Percentiles rank a stretch among this genome's conserved stretches.
Evolutionary conservation across 1,140 invertebrate species (phyloP).

Genomic region (Anastatus disparis): DNA sequence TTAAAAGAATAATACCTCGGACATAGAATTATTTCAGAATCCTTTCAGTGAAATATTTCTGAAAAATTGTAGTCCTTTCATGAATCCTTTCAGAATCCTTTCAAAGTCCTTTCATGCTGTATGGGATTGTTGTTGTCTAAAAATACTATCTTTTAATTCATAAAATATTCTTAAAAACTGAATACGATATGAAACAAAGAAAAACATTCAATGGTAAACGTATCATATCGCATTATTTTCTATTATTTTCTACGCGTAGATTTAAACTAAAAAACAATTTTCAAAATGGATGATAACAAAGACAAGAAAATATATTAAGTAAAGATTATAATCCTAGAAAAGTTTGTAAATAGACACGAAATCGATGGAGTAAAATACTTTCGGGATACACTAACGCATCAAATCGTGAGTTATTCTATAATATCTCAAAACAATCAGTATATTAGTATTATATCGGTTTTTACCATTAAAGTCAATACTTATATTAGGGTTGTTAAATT

Average conservation of each 20-base stretch:
- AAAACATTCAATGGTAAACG: too few relatives aligned
- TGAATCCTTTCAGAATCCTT: too few relatives aligned
- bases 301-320: background rate
- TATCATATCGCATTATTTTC: too few relatives aligned
- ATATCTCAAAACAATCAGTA: background rate
- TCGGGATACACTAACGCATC: background rate
- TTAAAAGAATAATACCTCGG: too few relatives aligned
- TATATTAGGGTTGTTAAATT: background rate
- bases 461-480: background rate
- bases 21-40: too few relatives aligned
- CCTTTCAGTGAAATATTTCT: too few relatives aligned
- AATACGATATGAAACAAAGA: too few relatives aligned
- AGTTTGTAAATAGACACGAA: background rate
- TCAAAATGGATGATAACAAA: background rate
- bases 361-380: background rate
- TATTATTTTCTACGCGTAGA: background rate
- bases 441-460: background rate
- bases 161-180: too few relatives aligned
- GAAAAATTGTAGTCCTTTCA: too few relatives aligned
- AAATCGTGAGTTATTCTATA: background rate
- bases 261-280: background rate
- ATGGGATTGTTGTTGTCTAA: too few relatives aligned
- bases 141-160: too few relatives aligned
- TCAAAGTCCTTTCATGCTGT: too few relatives aligned
- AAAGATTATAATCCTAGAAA: background rate